These are phyloP conservation scores for Phallusia fumigata DNA, from an alignment of 23 tunicate genomes.

Conservation along the genomic window DNA sequence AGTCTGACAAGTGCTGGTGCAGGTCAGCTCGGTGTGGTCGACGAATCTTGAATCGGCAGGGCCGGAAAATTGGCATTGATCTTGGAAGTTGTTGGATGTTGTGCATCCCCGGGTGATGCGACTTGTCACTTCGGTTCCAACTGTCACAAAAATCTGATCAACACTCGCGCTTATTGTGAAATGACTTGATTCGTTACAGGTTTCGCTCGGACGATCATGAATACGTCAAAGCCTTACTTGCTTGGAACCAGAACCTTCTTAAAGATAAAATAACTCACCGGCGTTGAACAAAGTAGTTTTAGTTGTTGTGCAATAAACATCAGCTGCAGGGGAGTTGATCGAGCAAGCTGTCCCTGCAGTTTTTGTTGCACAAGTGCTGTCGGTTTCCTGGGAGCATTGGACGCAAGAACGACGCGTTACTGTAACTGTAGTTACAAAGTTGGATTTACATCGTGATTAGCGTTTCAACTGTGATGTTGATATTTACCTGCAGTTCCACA, in stretches of 20 bases:
- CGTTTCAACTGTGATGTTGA: not conserved
- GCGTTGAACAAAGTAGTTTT: not conserved
- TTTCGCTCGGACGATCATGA: no score
- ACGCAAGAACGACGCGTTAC: conserved; percentile 15
- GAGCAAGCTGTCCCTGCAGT: conserved; percentile 27
- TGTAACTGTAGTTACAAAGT: not conserved
- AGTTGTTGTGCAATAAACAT: conserved; percentile 15
- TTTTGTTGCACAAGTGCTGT: conserved; percentile 28
- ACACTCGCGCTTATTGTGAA: not conserved
- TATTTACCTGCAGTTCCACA: conserved; percentile 11
- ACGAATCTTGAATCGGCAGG: not conserved
- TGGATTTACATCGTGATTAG: not conserved
- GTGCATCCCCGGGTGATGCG: conserved; percentile 28
- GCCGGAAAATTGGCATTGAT: conserved; percentile 16
- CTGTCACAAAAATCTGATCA: not conserved
- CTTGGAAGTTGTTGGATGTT: conserved; percentile 2
- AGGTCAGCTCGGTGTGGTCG: conserved; percentile 22
- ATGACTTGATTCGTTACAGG: not conserved
- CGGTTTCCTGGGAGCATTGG: conserved; percentile 25
- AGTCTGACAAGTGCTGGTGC: conserved; percentile 27
- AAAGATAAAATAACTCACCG: not conserved
- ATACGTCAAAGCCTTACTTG: no score
- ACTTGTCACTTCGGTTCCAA: conserved; percentile 1
- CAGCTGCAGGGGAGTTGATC: not conserved
- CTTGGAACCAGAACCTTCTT: no score